These are phyloP conservation scores for Trachelus stipa DNA, from an alignment of 2,888 invertebrate genomes.

Conservation along the genomic window DNA sequence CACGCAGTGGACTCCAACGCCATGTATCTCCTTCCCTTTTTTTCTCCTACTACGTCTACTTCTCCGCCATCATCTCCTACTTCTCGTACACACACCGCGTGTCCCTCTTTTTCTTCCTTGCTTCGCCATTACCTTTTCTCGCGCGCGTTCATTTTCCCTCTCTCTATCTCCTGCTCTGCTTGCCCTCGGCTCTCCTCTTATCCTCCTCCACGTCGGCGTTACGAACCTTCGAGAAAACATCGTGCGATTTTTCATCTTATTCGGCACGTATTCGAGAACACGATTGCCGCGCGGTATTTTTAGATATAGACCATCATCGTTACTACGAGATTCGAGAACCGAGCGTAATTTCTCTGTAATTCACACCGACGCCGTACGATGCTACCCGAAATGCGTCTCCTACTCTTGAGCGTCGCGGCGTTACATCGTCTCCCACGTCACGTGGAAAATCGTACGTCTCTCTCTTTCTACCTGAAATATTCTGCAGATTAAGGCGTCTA, in stretches of 20 bases:
- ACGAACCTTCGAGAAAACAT: slow-evolving; percentile 62
- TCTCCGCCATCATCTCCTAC: background rate
- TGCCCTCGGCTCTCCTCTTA: background rate
- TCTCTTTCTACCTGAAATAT: background rate
- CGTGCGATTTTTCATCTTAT: slow-evolving; percentile 34
- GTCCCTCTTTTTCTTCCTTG: background rate
- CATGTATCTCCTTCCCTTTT: slow-evolving; percentile 12
- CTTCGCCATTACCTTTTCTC: slow-evolving; percentile 10
- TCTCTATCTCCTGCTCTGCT: slow-evolving; percentile 20
- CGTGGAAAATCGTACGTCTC: background rate
- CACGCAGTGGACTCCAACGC: background rate
- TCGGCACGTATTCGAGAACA: slow-evolving; percentile 1
- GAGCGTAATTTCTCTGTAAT: background rate
- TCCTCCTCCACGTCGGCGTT: slow-evolving; percentile 30
- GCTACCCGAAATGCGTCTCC: background rate
- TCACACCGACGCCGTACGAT: background rate
- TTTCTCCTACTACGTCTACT: background rate
- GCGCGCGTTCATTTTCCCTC: slow-evolving; percentile 25
- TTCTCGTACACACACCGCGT: background rate
- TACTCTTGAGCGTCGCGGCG: background rate
- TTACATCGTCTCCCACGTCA: background rate
- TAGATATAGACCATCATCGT: slow-evolving; percentile 5
- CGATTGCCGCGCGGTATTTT: slow-evolving; percentile 23
- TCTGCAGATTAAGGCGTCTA: background rate
- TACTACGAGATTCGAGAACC: background rate